phyloP scores from a whole-genome alignment of 2,797 vertebrate genomes.

The Molossus molossus region DNA sequence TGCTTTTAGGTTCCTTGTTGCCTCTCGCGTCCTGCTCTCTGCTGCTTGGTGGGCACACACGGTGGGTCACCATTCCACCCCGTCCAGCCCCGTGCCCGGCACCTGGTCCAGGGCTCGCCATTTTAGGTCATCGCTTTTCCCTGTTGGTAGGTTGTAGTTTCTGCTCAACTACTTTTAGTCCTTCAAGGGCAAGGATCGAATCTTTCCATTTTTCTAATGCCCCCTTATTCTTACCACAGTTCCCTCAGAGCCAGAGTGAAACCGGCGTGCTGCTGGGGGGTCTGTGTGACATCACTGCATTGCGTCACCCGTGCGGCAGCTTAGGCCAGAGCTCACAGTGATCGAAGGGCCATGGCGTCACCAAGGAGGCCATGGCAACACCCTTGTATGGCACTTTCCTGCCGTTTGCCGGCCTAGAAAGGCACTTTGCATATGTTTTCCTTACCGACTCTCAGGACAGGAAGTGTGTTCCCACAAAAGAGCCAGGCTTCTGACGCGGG shows the following conservation, averaged over 20 bases:
- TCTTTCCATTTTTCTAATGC: background rate
- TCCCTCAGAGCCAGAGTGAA: background rate
- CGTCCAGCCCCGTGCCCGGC: fast-evolving
- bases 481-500: background rate
- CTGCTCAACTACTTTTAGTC: background rate
- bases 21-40: too few species aligned
- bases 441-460: background rate
- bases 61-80: background rate
- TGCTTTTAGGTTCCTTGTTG: background rate
- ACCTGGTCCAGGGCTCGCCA: background rate
- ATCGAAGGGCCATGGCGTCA: background rate
- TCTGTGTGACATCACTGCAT: background rate
- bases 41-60: background rate
- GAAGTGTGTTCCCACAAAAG: background rate
- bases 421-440: background rate
- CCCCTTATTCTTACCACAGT: background rate
- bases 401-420: background rate
- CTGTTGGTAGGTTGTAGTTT: background rate
- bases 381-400: background rate
- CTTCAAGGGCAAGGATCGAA: background rate
- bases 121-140: background rate
- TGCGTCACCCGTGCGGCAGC: background rate
- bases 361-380: background rate
- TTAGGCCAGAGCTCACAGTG: background rate
- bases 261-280: background rate